Evolutionary conservation across 2,797 vertebrate species (phyloP).

Genomic region (Podarcis siculus): DNA sequence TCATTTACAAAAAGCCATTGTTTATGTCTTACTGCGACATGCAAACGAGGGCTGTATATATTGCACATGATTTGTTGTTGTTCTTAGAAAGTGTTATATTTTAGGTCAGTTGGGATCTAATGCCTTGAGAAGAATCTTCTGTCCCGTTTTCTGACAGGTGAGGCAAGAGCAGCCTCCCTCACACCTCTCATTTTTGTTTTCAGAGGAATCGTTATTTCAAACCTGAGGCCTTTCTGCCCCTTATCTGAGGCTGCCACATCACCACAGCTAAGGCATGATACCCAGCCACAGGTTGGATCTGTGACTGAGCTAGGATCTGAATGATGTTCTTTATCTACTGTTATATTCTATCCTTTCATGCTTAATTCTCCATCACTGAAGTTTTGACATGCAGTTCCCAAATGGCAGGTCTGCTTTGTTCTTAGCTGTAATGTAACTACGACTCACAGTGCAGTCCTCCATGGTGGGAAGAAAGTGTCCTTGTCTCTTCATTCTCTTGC

Average conservation of each 20-base stretch:
- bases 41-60: neutral
- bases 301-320: neutral
- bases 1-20: neutral
- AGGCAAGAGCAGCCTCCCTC: neutral
- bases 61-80: neutral
- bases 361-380: neutral
- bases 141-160: neutral
- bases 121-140: neutral
- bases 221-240: neutral
- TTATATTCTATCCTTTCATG: neutral
- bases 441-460: neutral
- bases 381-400: constrained; percentile 6
- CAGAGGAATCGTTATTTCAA: neutral
- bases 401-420: constrained; percentile 8
- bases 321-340: neutral
- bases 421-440: constrained; percentile 30
- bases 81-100: neutral
- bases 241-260: neutral
- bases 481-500: constrained; percentile 33
- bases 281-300: neutral
- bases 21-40: neutral
- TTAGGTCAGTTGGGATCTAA: neutral
- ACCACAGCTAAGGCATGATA: neutral
- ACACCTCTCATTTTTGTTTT: neutral
- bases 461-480: constrained; percentile 31